Evolutionary conservation across 2,888 invertebrate species (phyloP).

Genomic region (Drosophila atroscutellata): DNA sequence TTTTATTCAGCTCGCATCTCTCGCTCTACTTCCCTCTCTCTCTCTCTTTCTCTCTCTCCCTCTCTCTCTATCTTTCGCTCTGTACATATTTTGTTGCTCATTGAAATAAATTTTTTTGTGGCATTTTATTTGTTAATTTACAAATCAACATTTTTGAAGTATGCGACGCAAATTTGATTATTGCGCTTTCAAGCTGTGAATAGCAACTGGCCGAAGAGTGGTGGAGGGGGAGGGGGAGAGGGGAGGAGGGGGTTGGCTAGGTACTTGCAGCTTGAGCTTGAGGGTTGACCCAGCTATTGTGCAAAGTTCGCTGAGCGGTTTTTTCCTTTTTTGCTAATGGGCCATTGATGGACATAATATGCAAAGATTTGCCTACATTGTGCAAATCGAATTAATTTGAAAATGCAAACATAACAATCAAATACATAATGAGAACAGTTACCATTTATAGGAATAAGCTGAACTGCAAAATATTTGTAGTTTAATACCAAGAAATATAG

Average conservation of each 20-base stretch:
- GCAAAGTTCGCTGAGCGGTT: constrained; percentile 4
- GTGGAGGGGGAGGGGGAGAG: not conserved
- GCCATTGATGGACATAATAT: constrained; percentile 54
- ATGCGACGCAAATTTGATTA: constrained; percentile 74
- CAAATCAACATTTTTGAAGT: constrained; percentile 67
- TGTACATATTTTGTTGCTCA: constrained; percentile 1
- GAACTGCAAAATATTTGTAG: not conserved
- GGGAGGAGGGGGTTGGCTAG: constrained; percentile 6
- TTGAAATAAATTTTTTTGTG: constrained; percentile 52
- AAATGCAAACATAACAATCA: not conserved
- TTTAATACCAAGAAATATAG: not conserved
- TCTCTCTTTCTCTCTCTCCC: not conserved
- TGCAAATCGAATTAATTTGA: not conserved
- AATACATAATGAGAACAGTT: not conserved
- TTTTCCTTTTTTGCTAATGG: constrained; percentile 48
- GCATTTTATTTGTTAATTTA: constrained; percentile 75
- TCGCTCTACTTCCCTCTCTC: constrained; percentile 6
- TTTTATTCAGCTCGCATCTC: constrained; percentile 31
- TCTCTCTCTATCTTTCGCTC: not conserved
- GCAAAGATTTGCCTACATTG: constrained; percentile 55
- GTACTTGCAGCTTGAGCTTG: constrained; percentile 5
- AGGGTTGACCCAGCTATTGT: constrained; percentile 29
- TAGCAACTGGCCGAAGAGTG: not conserved
- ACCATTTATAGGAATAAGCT: not conserved
- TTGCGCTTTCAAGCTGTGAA: constrained; percentile 63